Evolutionary conservation across 2,888 invertebrate species (phyloP), one percentile per base, ranked within the genome.

Genomic region (Caenorhabditis zanzibari): DNA sequence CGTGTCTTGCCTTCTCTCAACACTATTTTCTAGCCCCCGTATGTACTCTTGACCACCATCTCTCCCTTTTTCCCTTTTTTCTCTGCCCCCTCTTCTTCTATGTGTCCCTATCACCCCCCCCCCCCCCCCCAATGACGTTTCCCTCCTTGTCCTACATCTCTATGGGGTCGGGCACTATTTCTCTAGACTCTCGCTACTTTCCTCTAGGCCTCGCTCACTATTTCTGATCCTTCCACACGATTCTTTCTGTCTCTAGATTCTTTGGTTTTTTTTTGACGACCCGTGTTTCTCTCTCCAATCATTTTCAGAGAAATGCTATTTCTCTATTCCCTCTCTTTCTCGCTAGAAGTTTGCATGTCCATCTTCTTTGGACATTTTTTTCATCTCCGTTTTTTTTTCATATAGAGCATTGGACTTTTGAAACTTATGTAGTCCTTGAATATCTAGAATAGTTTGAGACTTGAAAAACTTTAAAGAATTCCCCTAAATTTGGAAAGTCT

Each of bases 11-110:
- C 52, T 35, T 19, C 14, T 22, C 32, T 52, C 35, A 24, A 24
- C 26, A 14, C 54, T 32, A 35, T n/a, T 68, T 54, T 68, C 68
- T 35, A 35, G 9, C 38, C 24, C 44, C 35, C 32, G 16, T 52
- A 35, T 76, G 68, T 68, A 76, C 76, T 76, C 76, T 76, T 76
- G 76, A 76, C 76, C 76, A 68, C 35, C 56, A 47, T 64, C 66
- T 66, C 38, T 68, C 22, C 35, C 35, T 66, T 58, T 66, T 66
- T 66, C 38, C 52, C 16, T 32, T n/a, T 7, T n/a, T 35, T 74
- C 64, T 74, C 74, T 44, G 10, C 54, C 63, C n/a, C n/a, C n/a
- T n/a, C n/a, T n/a, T n/a, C n/a, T n/a, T n/a, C n/a, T n/a, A n/a
- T n/a, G n/a, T n/a, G n/a, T n/a, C n/a, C n/a, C n/a, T n/a, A n/a